Base-by-base conservation (phyloP, 2,888 invertebrate genomes). In the Callyntrura guangdongensis region DNA sequence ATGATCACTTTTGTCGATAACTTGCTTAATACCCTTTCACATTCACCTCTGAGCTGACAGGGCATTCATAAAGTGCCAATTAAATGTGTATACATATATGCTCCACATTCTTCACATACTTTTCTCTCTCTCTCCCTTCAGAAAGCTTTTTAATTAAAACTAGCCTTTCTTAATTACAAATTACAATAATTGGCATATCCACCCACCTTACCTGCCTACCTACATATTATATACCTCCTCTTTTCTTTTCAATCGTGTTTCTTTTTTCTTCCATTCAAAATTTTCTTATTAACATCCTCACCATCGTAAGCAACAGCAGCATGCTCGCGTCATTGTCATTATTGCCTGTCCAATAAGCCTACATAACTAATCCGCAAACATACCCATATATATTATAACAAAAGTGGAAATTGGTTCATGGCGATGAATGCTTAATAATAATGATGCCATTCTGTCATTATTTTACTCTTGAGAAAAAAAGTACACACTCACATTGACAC, bases 121-220 rank as follows among this genome's bases (percentile, higher is more conserved):
- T 36, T 6, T 36, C 36, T 36, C 36, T 36, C 36, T 36, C 36
- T 53, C 53, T 53, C 12, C 53, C 36, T 36, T 36, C 45, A 49
- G 47, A 74, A 74, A 74, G 11, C 22, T 53, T n/a, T 77, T 53
- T 77, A 77, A 77, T 77, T 77, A 25, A 74, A 53, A 53, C 77
- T 49, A 49, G 49, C 25, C 8, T 36, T 77, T 77, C 25, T 22
- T 74, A 74, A 74, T 74, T 74, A 74, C 47, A 45, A 72, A 72
- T 47, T n/a, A 72, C 45, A 49, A 22, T 49, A 72, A 36, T 36
- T 22, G 74, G 49, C 20, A 49, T 74, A 17, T 74, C 45, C 12
- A 74, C 27, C 36, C 36, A 36, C 36, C 36, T 36, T 6, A 36
- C 36, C 36, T 36, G 36, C 36, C 36, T 36, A 36, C 36, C 36